These are phyloP conservation scores for Echinarachnius parma DNA, from an alignment of 53 echinoderm and acorn worm species.

Conservation along the genomic window DNA sequence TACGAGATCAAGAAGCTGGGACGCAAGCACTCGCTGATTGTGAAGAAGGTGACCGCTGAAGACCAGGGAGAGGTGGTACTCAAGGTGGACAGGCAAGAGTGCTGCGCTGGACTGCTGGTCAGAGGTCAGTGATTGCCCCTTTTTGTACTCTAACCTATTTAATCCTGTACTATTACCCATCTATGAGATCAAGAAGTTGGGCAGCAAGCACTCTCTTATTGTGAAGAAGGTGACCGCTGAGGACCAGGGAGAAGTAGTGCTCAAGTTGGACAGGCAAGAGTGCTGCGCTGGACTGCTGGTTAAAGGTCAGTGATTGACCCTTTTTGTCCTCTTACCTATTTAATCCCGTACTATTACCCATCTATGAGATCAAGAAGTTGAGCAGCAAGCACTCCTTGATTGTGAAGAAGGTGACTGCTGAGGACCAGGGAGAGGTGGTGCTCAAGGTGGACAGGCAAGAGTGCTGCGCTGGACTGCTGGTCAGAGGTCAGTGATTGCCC, in stretches of 20 bases:
- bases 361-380: conserved; percentile 77
- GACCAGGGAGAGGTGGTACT: conserved; percentile 83
- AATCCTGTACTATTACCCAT: no score
- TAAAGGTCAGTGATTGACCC: conserved; percentile 80
- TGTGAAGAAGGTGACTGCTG: conserved; percentile 70
- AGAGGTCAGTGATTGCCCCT: conserved; percentile 83
- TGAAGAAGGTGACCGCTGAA: conserved; percentile 66
- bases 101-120: conserved; percentile 78
- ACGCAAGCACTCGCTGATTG: conserved; percentile 69
- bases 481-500: conserved; percentile 84
- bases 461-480: conserved; percentile 75
- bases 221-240: conserved; percentile 71
- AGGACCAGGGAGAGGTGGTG: conserved; percentile 74
- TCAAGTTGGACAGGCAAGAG: conserved; percentile 66
- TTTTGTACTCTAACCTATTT: no score
- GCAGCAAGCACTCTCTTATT: conserved; percentile 71
- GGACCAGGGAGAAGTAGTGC: conserved; percentile 77
- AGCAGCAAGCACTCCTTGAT: conserved; percentile 77
- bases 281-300: conserved; percentile 80
- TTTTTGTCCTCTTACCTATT: no score
- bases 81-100: conserved; percentile 63
- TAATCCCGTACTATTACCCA: no score
- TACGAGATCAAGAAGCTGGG: conserved; percentile 84
- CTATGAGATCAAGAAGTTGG: conserved; percentile 79
- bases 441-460: conserved; percentile 69